Evolutionary conservation across 2,888 invertebrate species (phyloP), one percentile per base, ranked within the genome.

Genomic region (Lissonota sp.): DNA sequence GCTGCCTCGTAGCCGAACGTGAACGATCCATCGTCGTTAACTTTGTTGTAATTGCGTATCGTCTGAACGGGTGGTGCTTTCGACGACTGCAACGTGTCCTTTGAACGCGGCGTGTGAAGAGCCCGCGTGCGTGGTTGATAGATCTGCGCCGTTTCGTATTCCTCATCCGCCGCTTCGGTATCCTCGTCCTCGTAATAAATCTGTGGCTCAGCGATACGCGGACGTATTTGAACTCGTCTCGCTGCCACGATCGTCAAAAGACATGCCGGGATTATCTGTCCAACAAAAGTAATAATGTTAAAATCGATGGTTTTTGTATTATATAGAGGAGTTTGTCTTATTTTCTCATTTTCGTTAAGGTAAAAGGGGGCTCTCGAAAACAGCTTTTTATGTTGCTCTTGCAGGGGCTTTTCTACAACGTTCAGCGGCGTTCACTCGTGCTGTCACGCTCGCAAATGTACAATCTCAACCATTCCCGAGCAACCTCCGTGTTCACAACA

Each of bases 1-100:
- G 96, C 97, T 0, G 85, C 85, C 93, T 97, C 96, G 92, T 97
- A 97, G 49, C 97, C 97, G 92, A 97, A 97, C 6, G 97, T 97
- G 93, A 97, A 97, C 76, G 96, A 96, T 74, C 97, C 97, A 85
- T 97, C 97, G 89, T 97, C 96, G 91, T 97, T 97, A 26, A 95
- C 94, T 93, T 97, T 96, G 90, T 96, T 97, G 92, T 97, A 97
- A 90, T 97, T 97, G 79, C 96, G 94, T 86, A 97, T 96, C 12
- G 97, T 97, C 93, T 97, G 96, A 0, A 97, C 96, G 0, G 96
- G 96, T 2, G 96, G 96, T 64, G 95, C 94, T 90, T 95, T 96
- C 0, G 93, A 90, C 3, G 94, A 93, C 8, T 89, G 88, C 26
- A 94, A 92, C 0, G 93, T 85, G 84, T 96, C 95, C 89, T 95